A percentile compares a stretch with the other conserved stretches of the same genome.
Evolutionary conservation across 1,140 invertebrate species (phyloP).

Genomic region (Caenorhabditis tropicalis): DNA sequence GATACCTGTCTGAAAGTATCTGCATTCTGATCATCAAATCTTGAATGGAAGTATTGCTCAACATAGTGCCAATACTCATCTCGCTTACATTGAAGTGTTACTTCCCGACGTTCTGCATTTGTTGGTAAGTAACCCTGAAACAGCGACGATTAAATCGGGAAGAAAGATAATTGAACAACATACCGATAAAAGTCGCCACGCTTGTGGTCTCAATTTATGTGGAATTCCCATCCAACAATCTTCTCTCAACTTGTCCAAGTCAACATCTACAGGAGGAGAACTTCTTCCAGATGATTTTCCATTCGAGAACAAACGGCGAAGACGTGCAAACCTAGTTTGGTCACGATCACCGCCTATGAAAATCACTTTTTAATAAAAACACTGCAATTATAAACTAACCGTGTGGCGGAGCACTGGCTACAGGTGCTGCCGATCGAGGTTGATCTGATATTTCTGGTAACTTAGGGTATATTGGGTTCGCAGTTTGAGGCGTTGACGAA

Average conservation of each 20-base stretch:
- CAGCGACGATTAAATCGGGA: slow-evolving; percentile 29
- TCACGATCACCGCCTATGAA: slow-evolving; percentile 39
- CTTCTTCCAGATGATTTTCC: slow-evolving; percentile 46
- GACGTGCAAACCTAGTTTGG: slow-evolving; percentile 48
- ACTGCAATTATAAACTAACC: background rate
- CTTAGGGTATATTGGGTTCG: slow-evolving; percentile 51
- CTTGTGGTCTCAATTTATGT: slow-evolving; percentile 65
- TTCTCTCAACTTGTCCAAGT: slow-evolving; percentile 67
- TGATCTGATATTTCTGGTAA: slow-evolving; percentile 52
- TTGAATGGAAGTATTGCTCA: slow-evolving; percentile 91
- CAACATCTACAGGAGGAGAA: slow-evolving; percentile 57
- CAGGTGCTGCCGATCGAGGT: background rate
- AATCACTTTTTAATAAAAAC: background rate
- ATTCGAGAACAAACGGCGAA: slow-evolving; percentile 48
- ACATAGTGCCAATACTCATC: slow-evolving; percentile 94
- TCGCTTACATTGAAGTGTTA: slow-evolving; percentile 84
- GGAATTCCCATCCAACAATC: slow-evolving; percentile 72
- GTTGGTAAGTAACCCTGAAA: slow-evolving; percentile 87
- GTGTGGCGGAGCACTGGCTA: background rate
- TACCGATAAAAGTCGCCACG: slow-evolving; percentile 70
- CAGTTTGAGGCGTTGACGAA: slow-evolving; percentile 20
- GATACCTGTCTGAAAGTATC: slow-evolving; percentile 89
- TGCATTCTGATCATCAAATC: slow-evolving; percentile 87
- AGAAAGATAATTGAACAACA: background rate
- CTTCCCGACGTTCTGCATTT: slow-evolving; percentile 82